Conservation (phyloP, 1,140 invertebrate species). For the Laupala kohalensis region DNA sequence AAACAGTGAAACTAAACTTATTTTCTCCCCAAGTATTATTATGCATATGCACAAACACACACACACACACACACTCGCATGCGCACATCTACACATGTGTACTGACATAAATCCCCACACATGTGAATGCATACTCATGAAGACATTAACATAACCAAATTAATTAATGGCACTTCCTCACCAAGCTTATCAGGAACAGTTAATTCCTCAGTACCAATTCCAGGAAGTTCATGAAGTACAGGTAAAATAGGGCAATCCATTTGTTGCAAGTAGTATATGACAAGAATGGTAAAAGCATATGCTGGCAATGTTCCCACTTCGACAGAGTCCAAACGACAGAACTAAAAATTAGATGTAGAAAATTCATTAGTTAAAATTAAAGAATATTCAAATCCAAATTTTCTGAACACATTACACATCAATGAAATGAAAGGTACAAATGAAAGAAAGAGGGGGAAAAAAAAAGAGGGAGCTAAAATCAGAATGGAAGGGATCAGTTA, state of each 20-base stretch:
- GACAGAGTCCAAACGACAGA: background rate
- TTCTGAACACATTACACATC: background rate
- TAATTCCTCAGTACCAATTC: background rate
- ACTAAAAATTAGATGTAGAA: conserved; percentile 2
- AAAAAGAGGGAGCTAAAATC: background rate
- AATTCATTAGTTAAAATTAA: background rate
- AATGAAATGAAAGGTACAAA: background rate
- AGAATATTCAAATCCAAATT: background rate
- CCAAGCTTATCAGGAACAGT: background rate
- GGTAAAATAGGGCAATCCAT: conserved; percentile 10
- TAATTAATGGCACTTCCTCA: background rate
- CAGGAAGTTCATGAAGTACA: conserved; percentile 6
- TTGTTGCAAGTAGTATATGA: conserved; percentile 12
- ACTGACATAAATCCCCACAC: too few species aligned
- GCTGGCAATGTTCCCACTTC: conserved; percentile 7
- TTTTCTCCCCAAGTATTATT: too few species aligned
- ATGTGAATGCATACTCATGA: too few species aligned
- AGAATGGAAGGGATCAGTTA: background rate
- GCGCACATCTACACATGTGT: too few species aligned
- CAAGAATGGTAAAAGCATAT: conserved; percentile 6
- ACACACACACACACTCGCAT: too few species aligned
- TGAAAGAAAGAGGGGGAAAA: background rate
- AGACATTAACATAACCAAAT: too few species aligned
- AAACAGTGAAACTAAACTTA: too few species aligned
- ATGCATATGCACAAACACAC: too few species aligned